Conservation (phyloP, 2,888 invertebrate genomes). For the Drosophila planitibia region DNA sequence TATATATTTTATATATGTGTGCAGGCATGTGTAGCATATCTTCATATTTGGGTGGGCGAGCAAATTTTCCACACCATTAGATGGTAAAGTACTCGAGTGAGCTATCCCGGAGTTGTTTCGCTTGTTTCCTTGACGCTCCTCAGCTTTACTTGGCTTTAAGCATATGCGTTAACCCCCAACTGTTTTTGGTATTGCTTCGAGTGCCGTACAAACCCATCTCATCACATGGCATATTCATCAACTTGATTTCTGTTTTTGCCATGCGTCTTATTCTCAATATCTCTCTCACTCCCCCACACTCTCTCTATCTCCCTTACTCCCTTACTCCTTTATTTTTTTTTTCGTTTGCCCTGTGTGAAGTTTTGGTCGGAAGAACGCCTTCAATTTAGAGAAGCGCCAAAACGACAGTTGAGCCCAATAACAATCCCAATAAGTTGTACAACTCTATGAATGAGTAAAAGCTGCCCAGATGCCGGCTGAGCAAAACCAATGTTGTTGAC, state of each 20-base stretch:
- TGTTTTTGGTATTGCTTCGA: slow-evolving; percentile 42
- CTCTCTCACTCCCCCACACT: not conserved
- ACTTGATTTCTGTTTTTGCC: slow-evolving; percentile 58
- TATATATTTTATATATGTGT: slow-evolving; percentile 5
- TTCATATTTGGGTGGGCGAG: slow-evolving; percentile 38
- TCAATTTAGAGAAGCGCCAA: slow-evolving; percentile 42
- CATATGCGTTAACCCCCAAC: slow-evolving; percentile 36
- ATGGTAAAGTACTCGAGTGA: slow-evolving; percentile 69
- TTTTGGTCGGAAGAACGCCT: slow-evolving; percentile 20
- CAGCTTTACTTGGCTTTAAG: slow-evolving; percentile 25
- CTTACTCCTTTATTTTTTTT: not conserved
- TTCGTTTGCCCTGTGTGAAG: slow-evolving; percentile 13
- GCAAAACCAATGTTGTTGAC: slow-evolving; percentile 40
- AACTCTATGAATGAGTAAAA: slow-evolving; percentile 61
- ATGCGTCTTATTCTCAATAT: slow-evolving; percentile 11
- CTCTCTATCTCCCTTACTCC: not conserved
- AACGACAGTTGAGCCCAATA: slow-evolving; percentile 33
- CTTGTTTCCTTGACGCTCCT: slow-evolving; percentile 33
- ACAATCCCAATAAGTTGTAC: slow-evolving; percentile 41
- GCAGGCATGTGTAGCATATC: slow-evolving; percentile 3
- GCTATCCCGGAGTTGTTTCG: slow-evolving; percentile 58
- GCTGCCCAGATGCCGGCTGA: slow-evolving; percentile 58
- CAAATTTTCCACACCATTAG: slow-evolving; percentile 83
- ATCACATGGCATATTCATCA: slow-evolving; percentile 77
- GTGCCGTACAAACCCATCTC: slow-evolving; percentile 74